These are phyloP conservation scores for Harpalus rubripes DNA, from an alignment of 2,888 invertebrate species.

Conservation along the genomic window DNA sequence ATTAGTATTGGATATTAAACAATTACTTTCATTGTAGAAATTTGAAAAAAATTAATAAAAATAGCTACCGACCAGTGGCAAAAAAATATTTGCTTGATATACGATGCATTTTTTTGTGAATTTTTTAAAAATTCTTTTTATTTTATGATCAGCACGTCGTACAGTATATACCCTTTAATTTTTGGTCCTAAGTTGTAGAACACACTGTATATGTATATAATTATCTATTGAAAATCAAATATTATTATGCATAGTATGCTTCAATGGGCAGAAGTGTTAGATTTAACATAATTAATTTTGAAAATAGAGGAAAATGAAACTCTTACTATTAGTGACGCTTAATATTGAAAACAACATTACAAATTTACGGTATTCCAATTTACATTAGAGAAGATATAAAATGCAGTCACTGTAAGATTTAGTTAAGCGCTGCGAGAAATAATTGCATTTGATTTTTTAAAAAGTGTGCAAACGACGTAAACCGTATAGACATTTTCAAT, in stretches of 20 bases:
- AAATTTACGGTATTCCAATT: conserved; percentile 16
- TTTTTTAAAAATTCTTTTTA: no score
- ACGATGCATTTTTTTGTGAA: no score
- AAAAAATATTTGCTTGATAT: no score
- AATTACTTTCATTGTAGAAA: no score
- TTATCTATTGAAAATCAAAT: no score
- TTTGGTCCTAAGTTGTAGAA: no score
- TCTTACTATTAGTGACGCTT: neutral
- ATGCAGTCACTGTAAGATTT: neutral
- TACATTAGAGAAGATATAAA: neutral
- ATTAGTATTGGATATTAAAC: no score
- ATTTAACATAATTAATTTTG: neutral
- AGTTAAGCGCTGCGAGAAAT: neutral
- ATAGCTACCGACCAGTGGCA: no score
- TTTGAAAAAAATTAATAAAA: no score
- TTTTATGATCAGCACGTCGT: no score
- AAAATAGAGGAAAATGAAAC: neutral
- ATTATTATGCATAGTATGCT: neutral
- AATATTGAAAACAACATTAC: conserved; percentile 8
- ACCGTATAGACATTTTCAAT: conserved; percentile 21
- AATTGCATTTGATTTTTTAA: conserved; percentile 33
- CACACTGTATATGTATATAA: no score
- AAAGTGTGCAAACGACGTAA: neutral
- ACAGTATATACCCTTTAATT: no score
- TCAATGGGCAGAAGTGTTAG: neutral